These are phyloP conservation scores for Epinotia brunnichana DNA, from an alignment of 2,888 invertebrate genomes.

Conservation along the genomic window DNA sequence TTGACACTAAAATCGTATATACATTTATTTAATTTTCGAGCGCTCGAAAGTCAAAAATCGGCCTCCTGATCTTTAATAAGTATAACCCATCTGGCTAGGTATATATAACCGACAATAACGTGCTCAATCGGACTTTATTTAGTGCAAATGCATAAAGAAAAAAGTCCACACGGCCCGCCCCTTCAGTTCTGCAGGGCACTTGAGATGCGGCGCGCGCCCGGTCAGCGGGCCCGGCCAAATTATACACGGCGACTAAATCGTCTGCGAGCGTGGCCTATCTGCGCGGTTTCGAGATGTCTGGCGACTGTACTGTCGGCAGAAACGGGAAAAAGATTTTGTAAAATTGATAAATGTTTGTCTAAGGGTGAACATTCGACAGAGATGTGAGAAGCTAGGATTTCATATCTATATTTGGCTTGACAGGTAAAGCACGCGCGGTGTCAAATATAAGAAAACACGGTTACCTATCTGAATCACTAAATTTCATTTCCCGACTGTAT, in stretches of 20 bases:
- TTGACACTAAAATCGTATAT: no score
- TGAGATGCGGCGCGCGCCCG: constrained; percentile 67
- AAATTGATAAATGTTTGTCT: not conserved
- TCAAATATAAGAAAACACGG: no score
- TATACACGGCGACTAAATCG: constrained; percentile 75
- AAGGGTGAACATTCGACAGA: no score
- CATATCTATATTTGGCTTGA: no score
- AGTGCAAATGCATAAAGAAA: constrained; percentile 4
- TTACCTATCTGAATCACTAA: no score
- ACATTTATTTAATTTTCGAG: no score
- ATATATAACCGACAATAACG: not conserved
- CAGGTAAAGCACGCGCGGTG: no score
- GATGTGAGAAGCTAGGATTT: no score
- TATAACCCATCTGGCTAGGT: no score
- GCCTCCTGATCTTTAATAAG: no score
- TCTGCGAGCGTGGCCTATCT: constrained; percentile 62
- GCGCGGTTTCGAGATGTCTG: constrained; percentile 67
- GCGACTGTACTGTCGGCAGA: constrained; percentile 55
- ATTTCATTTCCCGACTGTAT: no score
- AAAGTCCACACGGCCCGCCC: constrained; percentile 43
- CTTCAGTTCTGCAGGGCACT: constrained; percentile 51
- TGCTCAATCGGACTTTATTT: constrained; percentile 5
- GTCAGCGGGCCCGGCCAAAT: constrained; percentile 65
- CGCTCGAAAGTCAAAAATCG: no score
- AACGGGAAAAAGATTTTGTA: not conserved